Base-by-base conservation (phyloP, 2,888 invertebrate species). In the Adelognathus sp. region DNA sequence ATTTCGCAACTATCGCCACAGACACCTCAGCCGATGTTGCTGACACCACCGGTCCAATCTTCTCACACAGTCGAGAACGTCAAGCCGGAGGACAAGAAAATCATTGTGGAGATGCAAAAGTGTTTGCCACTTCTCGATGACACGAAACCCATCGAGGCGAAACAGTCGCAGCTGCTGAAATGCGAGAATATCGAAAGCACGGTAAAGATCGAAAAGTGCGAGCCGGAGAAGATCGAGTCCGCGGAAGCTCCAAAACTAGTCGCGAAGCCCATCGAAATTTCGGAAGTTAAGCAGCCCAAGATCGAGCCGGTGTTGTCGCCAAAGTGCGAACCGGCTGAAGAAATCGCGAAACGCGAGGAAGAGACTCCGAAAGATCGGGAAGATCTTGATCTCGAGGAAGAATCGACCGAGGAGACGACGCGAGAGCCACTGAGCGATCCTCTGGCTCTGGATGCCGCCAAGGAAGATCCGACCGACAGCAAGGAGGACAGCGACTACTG, bases 401-500 rank as follows among this genome's bases (percentile, higher is more conserved):
- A 88, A 31, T 77, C 82, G 1, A 76, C 69, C 11, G 86, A 88
- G 16, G 89, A 88, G 75, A 80, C 84, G 0, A 33, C 86, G 16
- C 86, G 86, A 71, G 90, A 90, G 31, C 86, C 89, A 0, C 84
- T 76, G 39, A 84, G 80, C 0, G 90, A 91, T 82, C 88, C 89
- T 1, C 81, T 90, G 0, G 86, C 88, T 3, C 84, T 89, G 3
- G 88, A 88, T 16, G 81, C 81, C 2, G 83, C 87, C 1, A 93
- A 92, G 82, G 93, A 93, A 56, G 93, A 93, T 82, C 90, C 91
- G 3, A 87, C 87, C 0, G 91, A 91, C 64, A 93, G 93, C 33
- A 94, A 95, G 82, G 95, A 96, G 85, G 96, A 95, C 87, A 95
- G 94, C 85, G 95, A 95, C 88, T 95, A 95, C 83, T 96, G 96